Evolutionary conservation across 1,140 invertebrate genomes (phyloP), one percentile per base, ranked within the genome.

Genomic region (Panagrolaimus sp.): DNA sequence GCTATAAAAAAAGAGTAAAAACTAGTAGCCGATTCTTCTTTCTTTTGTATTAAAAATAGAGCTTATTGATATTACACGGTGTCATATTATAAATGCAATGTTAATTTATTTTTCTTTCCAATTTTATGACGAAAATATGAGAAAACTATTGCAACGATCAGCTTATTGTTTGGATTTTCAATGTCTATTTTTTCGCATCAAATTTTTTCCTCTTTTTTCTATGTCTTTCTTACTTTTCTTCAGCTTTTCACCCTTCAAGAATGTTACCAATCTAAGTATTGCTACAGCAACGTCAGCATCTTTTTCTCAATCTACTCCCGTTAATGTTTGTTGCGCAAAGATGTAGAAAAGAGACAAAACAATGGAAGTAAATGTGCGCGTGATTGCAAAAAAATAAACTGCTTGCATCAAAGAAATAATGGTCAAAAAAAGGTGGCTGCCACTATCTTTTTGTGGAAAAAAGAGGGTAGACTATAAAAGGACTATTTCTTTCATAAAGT

Each of bases 321-420:
- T 20, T 57, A 20, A 27, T 27, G 27, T 20, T 27, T 27, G 20
- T 57, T 27, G 27, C 51, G 51, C 51, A 38, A 7, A 38, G 7
- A 38, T 38, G 7, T 4, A 38, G 31, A 38, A 38, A 38, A 38
- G 31, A 38, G 31, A 38, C 31, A 38, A 38, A 38, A 38, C 31
- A n/a, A n/a, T n/a, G n/a, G n/a, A n/a, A n/a, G 31, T 7, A 38
- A 7, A 38, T 27, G 27, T 27, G 51, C 51, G 51, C 51, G 51
- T 27, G 48, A 51, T 16, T 51, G 51, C 51, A 57, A 57, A 57
- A 57, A 57, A 20, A 27, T 57, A 20, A 20, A 57, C 27, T 57
- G 51, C 51, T 14, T 5, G 9, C 1, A 48, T 48, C 20, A 57
- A 20, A 27, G n/a, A n/a, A 57, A 25, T 27, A 11, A 27, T 14